phyloP scores from a whole-genome alignment of 2,797 vertebrate genomes.

The Mus minutoides region DNA sequence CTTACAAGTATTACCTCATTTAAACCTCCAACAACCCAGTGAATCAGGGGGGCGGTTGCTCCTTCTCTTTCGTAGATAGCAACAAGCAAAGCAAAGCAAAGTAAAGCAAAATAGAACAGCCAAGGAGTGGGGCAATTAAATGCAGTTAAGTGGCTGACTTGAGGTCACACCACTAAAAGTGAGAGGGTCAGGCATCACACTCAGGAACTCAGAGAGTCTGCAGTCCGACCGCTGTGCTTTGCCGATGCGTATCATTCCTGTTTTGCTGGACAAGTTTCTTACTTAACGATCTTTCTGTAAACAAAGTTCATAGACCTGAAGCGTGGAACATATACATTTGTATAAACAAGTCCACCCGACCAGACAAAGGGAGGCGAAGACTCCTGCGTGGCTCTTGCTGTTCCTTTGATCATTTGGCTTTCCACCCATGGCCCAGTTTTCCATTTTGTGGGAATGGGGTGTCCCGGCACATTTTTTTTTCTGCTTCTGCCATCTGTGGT shows the following conservation, averaged over 20 bases:
- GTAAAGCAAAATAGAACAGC: neutral
- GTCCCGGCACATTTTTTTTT: neutral
- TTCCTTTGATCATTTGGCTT: neutral
- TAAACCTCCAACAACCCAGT: neutral
- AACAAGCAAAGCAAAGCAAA: neutral
- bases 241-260: neutral
- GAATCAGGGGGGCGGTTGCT: neutral
- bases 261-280: neutral
- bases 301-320: neutral
- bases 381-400: neutral
- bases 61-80: neutral
- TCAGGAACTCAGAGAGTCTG: neutral
- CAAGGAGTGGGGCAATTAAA: neutral
- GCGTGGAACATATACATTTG: neutral
- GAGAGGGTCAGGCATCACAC: neutral
- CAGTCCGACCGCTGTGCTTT: too few relatives aligned
- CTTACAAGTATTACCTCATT: neutral
- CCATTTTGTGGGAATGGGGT: neutral
- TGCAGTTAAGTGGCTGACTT: neutral
- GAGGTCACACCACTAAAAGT: neutral
- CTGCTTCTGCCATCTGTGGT: neutral
- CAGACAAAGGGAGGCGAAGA: neutral
- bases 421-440: neutral
- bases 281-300: neutral
- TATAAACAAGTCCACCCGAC: neutral